A percentile compares a stretch with the other conserved stretches of the same genome.
These are phyloP conservation scores for Lymantria monacha DNA, from an alignment of 2,888 invertebrate species.

Conservation along the genomic window DNA sequence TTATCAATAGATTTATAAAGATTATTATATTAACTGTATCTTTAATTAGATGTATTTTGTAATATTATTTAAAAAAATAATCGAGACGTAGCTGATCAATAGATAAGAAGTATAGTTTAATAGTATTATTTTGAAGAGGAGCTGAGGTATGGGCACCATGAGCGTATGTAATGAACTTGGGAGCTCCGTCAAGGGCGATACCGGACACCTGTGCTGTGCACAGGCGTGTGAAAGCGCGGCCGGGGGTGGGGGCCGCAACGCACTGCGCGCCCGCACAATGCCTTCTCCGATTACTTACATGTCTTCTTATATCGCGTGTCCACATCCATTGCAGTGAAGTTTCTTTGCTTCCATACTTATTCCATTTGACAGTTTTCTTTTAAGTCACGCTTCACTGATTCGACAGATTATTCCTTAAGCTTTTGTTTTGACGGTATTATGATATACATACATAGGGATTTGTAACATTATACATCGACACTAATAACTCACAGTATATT, in stretches of 20 bases:
- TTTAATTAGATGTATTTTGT: neutral
- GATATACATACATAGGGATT: constrained; percentile 16
- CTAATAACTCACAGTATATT: constrained; percentile 17
- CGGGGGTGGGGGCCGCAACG: constrained; percentile 58
- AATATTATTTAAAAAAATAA: neutral
- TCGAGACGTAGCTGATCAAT: neutral
- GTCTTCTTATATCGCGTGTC: constrained; percentile 75
- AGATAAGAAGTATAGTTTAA: constrained; percentile 1
- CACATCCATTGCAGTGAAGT: constrained; percentile 47
- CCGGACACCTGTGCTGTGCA: constrained; percentile 79
- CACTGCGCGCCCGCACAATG: constrained; percentile 76
- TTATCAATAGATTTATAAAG: neutral
- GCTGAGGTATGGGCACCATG: constrained; percentile 11
- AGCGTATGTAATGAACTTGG: constrained; percentile 60
- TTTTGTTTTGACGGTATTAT: constrained; percentile 39
- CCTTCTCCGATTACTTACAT: constrained; percentile 75
- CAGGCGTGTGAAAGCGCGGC: constrained; percentile 76
- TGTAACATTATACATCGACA: constrained; percentile 30
- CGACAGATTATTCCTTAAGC: constrained; percentile 44
- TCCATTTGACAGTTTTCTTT: constrained; percentile 71
- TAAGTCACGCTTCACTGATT: constrained; percentile 60
- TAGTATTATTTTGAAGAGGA: neutral
- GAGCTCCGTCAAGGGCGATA: constrained; percentile 76
- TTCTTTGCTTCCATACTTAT: constrained; percentile 58
- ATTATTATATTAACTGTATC: neutral